Base-by-base conservation (phyloP, 2,797 vertebrate genomes). In the Remorina albescens region DNA sequence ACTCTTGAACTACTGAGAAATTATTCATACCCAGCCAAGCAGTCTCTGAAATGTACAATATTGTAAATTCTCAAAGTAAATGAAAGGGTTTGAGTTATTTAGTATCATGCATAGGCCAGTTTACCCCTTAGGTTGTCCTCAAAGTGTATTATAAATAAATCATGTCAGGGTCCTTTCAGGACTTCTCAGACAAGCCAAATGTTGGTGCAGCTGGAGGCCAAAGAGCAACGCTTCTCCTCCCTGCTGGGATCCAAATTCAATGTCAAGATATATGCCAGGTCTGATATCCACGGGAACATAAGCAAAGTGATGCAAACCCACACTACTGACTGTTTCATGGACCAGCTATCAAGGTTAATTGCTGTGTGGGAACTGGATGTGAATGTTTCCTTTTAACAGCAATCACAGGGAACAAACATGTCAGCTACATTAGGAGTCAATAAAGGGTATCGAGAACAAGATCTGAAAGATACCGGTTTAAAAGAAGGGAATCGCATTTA, bases 301-400 rank as follows among this genome's bases (percentile, higher is more conserved):
- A 21, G n/a, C 11, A 28, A 1, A 21, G 16, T 1, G 2, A 41
- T 12, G 16, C 36, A 58, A 47, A 55, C 37, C 15, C 6, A 55
- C 30, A 41, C 26, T 32, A 34, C 37, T 64, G 5, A 32, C 28
- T 30, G 5, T 49, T 76, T 69, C 15, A 69, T 51, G 59, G 25
- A 60, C 54, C n/a, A 67, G 30, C 59, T 65, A 16, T 6, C 37
- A 53, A 64, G 67, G 67, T 75, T 66, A 76, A 54, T 42, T 28
- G 39, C 15, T 68, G 10, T 59, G 53, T 65, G 36, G 30, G 46
- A 59, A 68, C 64, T 36, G 16, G 66, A 28, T 39, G 64, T 54
- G 36, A 75, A 71, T 58, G 53, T 50, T 36, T 23, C 21, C 32
- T 66, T 77, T 53, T 51, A 66, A 37, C 49, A 28, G 47, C 15